phyloP scores from a whole-genome alignment of 2,113 vertebrate species.

The Cranoglanis bouderius region DNA sequence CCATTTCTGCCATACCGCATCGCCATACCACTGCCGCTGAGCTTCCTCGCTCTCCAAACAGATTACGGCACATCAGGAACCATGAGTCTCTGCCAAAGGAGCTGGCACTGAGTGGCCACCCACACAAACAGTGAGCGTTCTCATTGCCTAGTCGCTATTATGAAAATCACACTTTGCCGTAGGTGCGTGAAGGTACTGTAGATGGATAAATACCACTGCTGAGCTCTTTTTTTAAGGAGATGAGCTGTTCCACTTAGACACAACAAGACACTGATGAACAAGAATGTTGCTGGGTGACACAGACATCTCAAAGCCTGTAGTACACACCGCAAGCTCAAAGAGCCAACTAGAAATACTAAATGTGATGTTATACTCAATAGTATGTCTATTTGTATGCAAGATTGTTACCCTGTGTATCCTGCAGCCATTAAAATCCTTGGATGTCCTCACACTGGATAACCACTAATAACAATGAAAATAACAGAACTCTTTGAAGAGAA shows the following conservation, averaged over 20 bases:
- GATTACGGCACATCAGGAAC: slow-evolving; percentile 17
- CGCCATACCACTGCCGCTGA: slow-evolving; percentile 19
- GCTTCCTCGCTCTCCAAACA: slow-evolving; percentile 11
- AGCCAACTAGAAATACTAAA: not conserved
- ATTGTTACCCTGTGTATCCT: not conserved
- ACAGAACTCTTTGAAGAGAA: not conserved
- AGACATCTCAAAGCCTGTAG: not conserved
- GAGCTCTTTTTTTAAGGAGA: not conserved
- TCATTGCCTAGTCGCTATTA: not conserved
- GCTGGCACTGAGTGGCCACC: not conserved
- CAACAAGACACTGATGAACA: slow-evolving; percentile 7
- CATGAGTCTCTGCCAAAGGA: not conserved
- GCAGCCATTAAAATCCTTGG: not conserved
- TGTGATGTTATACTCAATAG: not conserved
- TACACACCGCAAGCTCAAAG: not conserved
- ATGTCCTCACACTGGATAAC: not conserved
- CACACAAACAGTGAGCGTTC: not conserved
- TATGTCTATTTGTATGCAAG: not conserved
- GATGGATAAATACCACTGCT: slow-evolving; percentile 9
- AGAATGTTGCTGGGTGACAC: not conserved
- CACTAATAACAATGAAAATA: not conserved
- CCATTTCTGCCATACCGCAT: slow-evolving; percentile 14
- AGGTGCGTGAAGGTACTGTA: not conserved
- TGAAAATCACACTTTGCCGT: slow-evolving; percentile 19
- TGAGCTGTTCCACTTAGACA: not conserved